These are phyloP conservation scores for Contarinia nasturtii DNA, from an alignment of 1,140 invertebrate species.

Conservation along the genomic window DNA sequence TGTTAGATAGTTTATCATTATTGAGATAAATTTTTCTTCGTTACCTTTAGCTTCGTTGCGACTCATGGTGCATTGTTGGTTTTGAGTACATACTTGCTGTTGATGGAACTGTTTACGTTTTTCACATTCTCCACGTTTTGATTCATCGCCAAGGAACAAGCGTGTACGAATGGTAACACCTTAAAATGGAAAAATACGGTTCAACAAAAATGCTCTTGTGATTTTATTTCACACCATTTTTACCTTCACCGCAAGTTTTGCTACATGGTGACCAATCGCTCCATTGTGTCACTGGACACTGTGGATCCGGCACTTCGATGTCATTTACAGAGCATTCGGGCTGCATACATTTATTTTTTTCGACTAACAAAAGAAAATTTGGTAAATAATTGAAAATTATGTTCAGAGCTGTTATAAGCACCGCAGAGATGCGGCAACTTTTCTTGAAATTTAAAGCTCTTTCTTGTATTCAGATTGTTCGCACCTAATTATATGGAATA, in stretches of 20 bases:
- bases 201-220: too few species aligned
- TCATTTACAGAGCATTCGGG: conserved; percentile 34
- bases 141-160: conserved; percentile 38
- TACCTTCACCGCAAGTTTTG: conserved; percentile 47
- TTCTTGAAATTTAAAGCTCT: background rate
- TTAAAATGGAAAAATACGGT: too few species aligned
- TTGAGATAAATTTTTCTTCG: too few species aligned
- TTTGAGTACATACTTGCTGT: conserved; percentile 39
- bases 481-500: too few species aligned
- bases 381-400: background rate
- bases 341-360: conserved; percentile 57
- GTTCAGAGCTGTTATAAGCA: background rate
- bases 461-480: too few species aligned
- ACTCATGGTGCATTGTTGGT: conserved; percentile 46
- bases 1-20: background rate
- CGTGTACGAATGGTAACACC: conserved; percentile 51
- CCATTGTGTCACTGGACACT: conserved; percentile 47
- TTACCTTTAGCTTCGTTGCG: conserved; percentile 51
- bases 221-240: too few species aligned
- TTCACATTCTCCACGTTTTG: conserved; percentile 34
- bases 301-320: conserved; percentile 32
- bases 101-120: conserved; percentile 38
- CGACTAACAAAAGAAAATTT: conserved; percentile 22
- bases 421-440: background rate
- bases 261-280: conserved; percentile 51